Percentiles rank a stretch among this genome's conserved stretches.
phyloP scores from a whole-genome alignment of 1,140 invertebrate genomes.

The Theocolax elegans region DNA sequence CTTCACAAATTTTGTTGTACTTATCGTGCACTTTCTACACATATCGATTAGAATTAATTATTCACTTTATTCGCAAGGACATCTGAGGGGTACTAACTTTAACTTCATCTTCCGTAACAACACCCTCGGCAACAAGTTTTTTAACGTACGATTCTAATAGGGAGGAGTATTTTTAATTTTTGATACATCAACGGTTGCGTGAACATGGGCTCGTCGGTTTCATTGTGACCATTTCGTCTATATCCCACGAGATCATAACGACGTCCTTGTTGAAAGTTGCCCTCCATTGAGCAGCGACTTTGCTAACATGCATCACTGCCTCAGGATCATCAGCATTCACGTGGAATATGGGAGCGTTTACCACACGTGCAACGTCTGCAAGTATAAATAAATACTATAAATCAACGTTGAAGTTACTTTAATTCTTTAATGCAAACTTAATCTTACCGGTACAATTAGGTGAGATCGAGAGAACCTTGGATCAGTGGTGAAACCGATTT shows the following conservation, averaged over 20 bases:
- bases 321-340: conserved; percentile 95
- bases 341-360: conserved; percentile 93
- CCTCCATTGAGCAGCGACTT: conserved; percentile 85
- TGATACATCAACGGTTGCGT: conserved; percentile 96
- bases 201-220: conserved; percentile 94
- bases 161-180: conserved; percentile 87
- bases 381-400: background rate
- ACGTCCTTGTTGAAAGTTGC: conserved; percentile 84
- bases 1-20: conserved; percentile 93
- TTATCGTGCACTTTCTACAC: conserved; percentile 85
- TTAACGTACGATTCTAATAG: conserved; percentile 88
- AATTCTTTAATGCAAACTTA: conserved; percentile 74
- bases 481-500: conserved; percentile 92
- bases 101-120: conserved; percentile 90
- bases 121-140: conserved; percentile 87
- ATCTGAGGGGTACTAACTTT: conserved; percentile 73
- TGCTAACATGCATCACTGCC: conserved; percentile 85
- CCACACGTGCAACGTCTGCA: conserved; percentile 85
- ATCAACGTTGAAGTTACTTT: no score
- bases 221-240: conserved; percentile 91
- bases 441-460: conserved; percentile 93
- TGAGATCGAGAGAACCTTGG: conserved; percentile 79
- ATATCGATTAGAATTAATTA: background rate
- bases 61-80: no score
- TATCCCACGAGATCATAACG: conserved; percentile 91